Evolutionary conservation across 53 echinoderm and acorn worm species (phyloP).

Genomic region (Stichopus horrens): DNA sequence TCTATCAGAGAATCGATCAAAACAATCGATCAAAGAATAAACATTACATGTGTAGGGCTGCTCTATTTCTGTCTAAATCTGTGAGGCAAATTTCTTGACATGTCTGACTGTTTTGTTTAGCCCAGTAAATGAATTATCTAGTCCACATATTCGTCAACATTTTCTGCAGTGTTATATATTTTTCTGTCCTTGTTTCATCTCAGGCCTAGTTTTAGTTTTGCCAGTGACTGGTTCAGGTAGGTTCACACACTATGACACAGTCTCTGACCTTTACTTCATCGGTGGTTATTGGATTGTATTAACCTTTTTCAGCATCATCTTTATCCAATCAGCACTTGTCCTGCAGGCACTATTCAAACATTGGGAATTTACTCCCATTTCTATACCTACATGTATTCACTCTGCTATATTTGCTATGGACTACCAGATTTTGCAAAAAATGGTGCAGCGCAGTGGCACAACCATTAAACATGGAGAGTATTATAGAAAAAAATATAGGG

Average conservation of each 20-base stretch:
- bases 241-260: not conserved
- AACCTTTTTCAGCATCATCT: not conserved
- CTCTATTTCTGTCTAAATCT: no score
- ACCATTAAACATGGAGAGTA: no score
- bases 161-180: not conserved
- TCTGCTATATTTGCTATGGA: no score
- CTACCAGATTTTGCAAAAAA: no score
- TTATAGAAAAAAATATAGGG: no score
- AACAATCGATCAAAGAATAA: no score
- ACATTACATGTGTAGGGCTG: no score
- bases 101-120: not conserved
- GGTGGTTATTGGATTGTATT: constrained; percentile 10
- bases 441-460: no score
- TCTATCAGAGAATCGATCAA: no score
- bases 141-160: not conserved
- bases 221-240: constrained; percentile 38
- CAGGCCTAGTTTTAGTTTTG: constrained; percentile 29
- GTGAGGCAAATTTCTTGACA: not conserved
- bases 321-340: not conserved
- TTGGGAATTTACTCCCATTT: no score
- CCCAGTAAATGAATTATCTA: not conserved
- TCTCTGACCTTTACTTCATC: not conserved
- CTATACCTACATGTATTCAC: no score
- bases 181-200: not conserved
- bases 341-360: not conserved